Base-by-base conservation (phyloP, 2,888 invertebrate genomes). In the Phanerotoma sp. region DNA sequence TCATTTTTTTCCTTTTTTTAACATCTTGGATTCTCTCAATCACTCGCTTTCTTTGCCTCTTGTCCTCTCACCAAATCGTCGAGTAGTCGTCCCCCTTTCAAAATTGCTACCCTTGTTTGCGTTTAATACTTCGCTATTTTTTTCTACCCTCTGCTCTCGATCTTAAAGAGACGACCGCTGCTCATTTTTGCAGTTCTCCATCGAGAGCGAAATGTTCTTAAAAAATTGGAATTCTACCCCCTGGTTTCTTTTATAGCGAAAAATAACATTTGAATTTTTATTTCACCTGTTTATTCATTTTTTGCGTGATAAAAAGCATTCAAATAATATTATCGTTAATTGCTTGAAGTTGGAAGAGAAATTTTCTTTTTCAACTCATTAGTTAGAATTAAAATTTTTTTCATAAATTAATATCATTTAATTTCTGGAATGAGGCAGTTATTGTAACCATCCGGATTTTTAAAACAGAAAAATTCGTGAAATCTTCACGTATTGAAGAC, bases 51-150 rank as follows among this genome's bases (percentile, higher is more conserved):
- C 51, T 60, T 58, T 57, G 52, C 52, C 64, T 61, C 66, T 68
- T 62, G 61, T 65, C 63, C 66, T 66, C 70, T 70, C 72, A 72
- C 70, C n/a, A 67, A 72, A 70, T 71, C 65, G 47, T 68, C 62
- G 63, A 72, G 60, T 57, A n/a, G n/a, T n/a, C n/a, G n/a, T n/a
- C n/a, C 68, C 67, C 67, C 70, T 68, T 65, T 61, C 62, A 66
- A 71, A 74, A 74, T 74, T 71, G 69, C 69, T 71, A 74, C 73
- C 72, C 72, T 72, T 74, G 72, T 75, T 75, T 75, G 70, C 69
- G 65, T 71, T 74, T 72, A 72, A 73, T 73, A 71, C 68, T 68
- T 63, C 60, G 67, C 70, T 71, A 70, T 73, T 72, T 73, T 70
- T 67, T 69, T 61, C 48, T 51, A 54, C 48, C 50, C 51, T 53